Percentiles rank a stretch among this genome's conserved stretches.
Conservation (phyloP, 2,113 vertebrate genomes). For the Larimichthys crocea region DNA sequence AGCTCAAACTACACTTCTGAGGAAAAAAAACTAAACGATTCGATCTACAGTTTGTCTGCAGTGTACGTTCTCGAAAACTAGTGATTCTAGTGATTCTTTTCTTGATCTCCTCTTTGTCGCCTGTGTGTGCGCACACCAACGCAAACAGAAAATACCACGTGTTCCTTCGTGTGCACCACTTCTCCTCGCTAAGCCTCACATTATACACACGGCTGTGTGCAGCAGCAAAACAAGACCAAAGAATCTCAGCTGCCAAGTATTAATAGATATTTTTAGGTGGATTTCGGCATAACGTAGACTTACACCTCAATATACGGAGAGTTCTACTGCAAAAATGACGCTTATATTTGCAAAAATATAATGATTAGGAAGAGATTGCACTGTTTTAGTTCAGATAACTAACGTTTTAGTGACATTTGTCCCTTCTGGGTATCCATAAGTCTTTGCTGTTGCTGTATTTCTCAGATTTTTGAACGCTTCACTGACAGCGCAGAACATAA, state of each 20-base stretch:
- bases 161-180: slow-evolving; percentile 60
- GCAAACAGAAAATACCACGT: slow-evolving; percentile 51
- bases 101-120: neutral
- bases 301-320: too few species aligned
- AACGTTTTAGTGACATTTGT: neutral
- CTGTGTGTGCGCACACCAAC: slow-evolving; percentile 24
- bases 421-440: neutral
- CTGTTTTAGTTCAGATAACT: neutral
- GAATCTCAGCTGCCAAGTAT: neutral
- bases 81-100: neutral
- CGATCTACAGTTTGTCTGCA: too few species aligned
- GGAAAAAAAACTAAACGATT: too few species aligned
- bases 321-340: too few species aligned
- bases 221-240: slow-evolving; percentile 30
- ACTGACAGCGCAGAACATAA: neutral
- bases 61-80: neutral
- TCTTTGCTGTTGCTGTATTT: neutral
- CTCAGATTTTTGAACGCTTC: neutral
- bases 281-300: too few species aligned
- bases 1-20: too few species aligned
- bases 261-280: neutral
- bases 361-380: too few species aligned
- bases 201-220: slow-evolving; percentile 40
- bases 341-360: too few species aligned
- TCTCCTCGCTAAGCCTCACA: slow-evolving; percentile 48